phyloP scores from a whole-genome alignment of 35 echinoderm and acorn worm species.

The Antedon bifida region DNA sequence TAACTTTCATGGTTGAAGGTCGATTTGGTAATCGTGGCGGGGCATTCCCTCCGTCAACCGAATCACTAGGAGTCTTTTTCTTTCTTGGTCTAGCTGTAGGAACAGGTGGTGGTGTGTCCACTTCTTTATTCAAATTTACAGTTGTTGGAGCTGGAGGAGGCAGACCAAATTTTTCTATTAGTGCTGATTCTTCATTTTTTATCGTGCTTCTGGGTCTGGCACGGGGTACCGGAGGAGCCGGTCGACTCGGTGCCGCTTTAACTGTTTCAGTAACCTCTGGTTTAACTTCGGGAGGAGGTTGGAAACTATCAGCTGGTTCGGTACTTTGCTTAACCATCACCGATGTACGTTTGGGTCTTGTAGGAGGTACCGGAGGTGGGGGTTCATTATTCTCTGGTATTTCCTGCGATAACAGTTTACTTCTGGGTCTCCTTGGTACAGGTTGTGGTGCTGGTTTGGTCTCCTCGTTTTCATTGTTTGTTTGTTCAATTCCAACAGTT shows the following conservation, averaged over 20 bases:
- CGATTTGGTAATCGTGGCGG: neutral
- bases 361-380: neutral
- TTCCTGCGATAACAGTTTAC: no score
- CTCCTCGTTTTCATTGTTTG: neutral
- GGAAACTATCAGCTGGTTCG: neutral
- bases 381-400: neutral
- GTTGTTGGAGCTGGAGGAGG: neutral
- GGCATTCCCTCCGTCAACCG: neutral
- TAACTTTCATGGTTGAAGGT: neutral
- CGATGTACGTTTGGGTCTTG: neutral
- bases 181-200: neutral
- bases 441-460: neutral
- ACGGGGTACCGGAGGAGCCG: neutral
- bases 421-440: neutral
- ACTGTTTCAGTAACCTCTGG: neutral
- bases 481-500: neutral
- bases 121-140: neutral
- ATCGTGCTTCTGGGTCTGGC: neutral
- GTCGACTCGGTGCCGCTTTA: neutral
- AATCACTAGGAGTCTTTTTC: neutral
- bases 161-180: neutral
- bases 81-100: neutral
- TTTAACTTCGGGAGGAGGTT: neutral
- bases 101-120: neutral
- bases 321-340: neutral